A percentile compares a stretch with the other conserved stretches of the same genome.
Evolutionary conservation across 2,113 vertebrate genomes (phyloP).

Genomic region (Pongo abelii): DNA sequence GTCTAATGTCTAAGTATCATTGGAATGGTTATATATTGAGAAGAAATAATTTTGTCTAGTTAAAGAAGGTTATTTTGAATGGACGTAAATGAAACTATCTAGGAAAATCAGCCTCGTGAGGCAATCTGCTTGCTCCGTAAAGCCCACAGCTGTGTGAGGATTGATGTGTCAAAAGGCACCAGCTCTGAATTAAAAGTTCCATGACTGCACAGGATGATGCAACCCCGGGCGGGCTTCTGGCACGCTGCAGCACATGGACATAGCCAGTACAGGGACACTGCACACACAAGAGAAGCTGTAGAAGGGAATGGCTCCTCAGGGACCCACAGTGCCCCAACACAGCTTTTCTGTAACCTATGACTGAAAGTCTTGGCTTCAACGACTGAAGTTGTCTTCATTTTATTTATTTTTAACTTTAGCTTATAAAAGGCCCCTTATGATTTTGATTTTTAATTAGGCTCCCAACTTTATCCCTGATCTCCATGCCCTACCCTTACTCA

Average conservation of each 20-base stretch:
- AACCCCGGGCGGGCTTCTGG: background rate
- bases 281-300: background rate
- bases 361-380: background rate
- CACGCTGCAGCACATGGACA: fast-evolving
- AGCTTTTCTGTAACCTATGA: background rate
- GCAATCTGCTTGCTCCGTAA: background rate
- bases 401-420: conserved; percentile 11
- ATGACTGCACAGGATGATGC: background rate
- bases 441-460: background rate
- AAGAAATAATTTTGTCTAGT: background rate
- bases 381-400: background rate
- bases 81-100: background rate
- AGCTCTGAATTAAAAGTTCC: conserved; percentile 2
- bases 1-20: background rate
- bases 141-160: background rate
- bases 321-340: background rate
- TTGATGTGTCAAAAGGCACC: background rate
- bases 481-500: background rate
- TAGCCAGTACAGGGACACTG: background rate
- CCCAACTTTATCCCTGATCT: background rate
- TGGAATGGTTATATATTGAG: background rate
- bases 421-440: background rate
- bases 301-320: background rate
- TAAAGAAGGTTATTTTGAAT: background rate
- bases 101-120: background rate